phyloP scores from a whole-genome alignment of 2,113 vertebrate genomes.

The Ptilorrhoa leucosticta region DNA sequence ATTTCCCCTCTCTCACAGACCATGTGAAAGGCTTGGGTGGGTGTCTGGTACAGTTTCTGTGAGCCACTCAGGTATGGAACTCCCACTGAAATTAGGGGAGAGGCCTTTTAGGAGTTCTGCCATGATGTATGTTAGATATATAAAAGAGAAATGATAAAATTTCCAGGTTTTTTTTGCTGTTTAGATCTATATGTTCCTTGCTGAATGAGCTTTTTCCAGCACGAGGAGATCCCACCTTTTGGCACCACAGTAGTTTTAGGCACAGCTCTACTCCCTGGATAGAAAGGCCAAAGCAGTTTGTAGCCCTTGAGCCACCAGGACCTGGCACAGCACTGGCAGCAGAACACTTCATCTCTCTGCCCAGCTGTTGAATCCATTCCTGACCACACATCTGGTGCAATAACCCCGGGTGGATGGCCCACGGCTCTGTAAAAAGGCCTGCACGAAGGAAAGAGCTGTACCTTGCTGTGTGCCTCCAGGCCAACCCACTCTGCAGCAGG shows the following conservation, averaged over 20 bases:
- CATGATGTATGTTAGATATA: not conserved
- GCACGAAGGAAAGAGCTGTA: not conserved
- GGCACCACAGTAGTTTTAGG: not conserved
- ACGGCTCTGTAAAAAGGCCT: not conserved
- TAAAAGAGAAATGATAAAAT: not conserved
- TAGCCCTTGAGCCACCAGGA: not conserved
- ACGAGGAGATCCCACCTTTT: not conserved
- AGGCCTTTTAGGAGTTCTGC: not conserved
- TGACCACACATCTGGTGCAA: not conserved
- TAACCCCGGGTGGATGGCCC: not conserved
- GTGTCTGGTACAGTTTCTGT: not conserved
- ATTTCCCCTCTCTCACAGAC: not conserved
- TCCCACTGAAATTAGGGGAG: not conserved
- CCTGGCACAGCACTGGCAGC: not conserved
- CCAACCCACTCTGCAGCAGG: not conserved
- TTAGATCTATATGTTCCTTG: not conserved
- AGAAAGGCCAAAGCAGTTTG: not conserved
- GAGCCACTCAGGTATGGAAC: not conserved
- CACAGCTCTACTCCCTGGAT: not conserved
- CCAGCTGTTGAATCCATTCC: not conserved
- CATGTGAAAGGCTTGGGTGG: not conserved
- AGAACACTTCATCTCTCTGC: not conserved
- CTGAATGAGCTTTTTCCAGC: not conserved
- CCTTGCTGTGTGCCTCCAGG: not conserved
- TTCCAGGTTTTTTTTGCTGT: fast-evolving